Percentiles rank a stretch among this genome's conserved stretches.
These are phyloP conservation scores for Silurus asotus DNA, from an alignment of 2,113 vertebrate genomes.

Conservation along the genomic window DNA sequence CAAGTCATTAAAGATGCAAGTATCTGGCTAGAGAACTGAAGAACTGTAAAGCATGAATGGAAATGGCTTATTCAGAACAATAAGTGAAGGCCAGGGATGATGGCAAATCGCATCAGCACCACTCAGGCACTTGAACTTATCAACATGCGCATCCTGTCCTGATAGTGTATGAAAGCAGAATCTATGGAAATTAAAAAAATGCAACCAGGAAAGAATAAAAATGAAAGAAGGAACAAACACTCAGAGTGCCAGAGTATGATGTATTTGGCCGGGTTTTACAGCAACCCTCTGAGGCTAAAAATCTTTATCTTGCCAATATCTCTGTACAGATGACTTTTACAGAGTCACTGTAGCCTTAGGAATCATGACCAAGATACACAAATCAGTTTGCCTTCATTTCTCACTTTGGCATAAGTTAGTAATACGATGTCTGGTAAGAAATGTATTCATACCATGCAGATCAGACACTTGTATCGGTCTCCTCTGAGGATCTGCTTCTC, in stretches of 20 bases:
- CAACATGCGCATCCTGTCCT: not conserved
- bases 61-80: not conserved
- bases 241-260: not conserved
- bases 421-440: not conserved
- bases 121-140: not conserved
- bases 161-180: not conserved
- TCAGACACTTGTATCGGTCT: conserved; percentile 99
- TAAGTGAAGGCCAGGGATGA: not conserved
- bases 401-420: not conserved
- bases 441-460: conserved; percentile 92
- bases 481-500: conserved; percentile 97
- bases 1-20: not conserved
- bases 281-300: not conserved
- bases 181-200: not conserved
- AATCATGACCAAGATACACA: not conserved
- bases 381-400: not conserved
- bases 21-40: not conserved
- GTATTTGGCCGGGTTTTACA: not conserved
- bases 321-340: not conserved
- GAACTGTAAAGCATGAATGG: not conserved
- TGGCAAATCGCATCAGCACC: not conserved
- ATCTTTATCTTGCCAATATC: not conserved
- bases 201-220: not conserved
- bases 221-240: not conserved
- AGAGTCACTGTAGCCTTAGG: not conserved